Conservation (phyloP, 2,113 vertebrate genomes). For the Edolisoma coerulescens region DNA sequence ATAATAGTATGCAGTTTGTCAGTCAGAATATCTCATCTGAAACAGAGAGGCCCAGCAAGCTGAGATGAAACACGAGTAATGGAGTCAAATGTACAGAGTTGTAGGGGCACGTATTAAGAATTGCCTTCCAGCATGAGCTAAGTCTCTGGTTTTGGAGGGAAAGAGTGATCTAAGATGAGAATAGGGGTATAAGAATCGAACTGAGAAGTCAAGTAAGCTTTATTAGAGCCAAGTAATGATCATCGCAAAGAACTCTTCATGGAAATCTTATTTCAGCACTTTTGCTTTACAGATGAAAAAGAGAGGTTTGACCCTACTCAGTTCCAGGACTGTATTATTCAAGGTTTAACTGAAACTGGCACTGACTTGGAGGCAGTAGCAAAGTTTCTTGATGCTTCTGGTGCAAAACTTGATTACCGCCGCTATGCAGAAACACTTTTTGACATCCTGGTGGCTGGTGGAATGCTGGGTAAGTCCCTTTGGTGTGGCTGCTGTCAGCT, state of each 20-base stretch:
- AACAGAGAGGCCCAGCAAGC: background rate
- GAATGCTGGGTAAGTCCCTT: slow-evolving; percentile 93
- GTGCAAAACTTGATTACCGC: slow-evolving; percentile 98
- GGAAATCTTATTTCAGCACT: background rate
- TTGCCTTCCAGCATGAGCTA: background rate
- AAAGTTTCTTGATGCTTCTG: slow-evolving; percentile 99
- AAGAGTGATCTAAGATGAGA: background rate
- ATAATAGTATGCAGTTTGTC: background rate
- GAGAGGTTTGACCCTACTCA: slow-evolving; percentile 99
- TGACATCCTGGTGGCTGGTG: slow-evolving; percentile 99
- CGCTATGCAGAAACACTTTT: slow-evolving; percentile 99
- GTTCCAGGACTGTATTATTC: slow-evolving; percentile 99
- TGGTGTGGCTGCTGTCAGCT: background rate
- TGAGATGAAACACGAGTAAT: background rate
- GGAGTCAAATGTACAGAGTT: background rate
- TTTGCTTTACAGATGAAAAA: slow-evolving; percentile 91
- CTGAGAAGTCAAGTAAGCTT: background rate
- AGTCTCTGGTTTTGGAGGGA: background rate
- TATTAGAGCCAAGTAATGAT: background rate
- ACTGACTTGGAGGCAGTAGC: slow-evolving; percentile 98
- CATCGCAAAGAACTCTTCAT: background rate
- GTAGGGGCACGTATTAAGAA: rapidly evolving
- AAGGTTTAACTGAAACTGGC: slow-evolving; percentile 99
- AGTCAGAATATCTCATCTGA: background rate
- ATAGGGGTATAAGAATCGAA: background rate